Conservation (phyloP, 2,113 vertebrate genomes). For the Entelurus aequoreus region DNA sequence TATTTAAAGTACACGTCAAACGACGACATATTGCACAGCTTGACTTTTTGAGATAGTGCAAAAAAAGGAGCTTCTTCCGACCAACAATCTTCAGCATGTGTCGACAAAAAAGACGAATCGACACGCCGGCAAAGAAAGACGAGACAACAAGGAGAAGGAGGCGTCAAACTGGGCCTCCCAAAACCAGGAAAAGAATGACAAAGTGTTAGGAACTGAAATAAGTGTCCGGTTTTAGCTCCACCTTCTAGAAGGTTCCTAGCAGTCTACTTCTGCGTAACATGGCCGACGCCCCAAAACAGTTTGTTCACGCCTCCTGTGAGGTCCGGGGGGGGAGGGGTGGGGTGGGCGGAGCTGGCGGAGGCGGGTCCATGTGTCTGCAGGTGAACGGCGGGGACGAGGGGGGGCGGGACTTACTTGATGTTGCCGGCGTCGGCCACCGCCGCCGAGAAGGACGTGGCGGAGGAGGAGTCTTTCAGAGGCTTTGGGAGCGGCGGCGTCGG, state of each 20-base stretch:
- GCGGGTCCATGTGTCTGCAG: slow-evolving; percentile 31
- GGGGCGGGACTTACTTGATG: slow-evolving; percentile 96
- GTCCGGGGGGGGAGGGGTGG: slow-evolving; percentile 12
- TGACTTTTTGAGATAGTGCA: slow-evolving; percentile 99
- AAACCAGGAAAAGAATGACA: slow-evolving; percentile 54
- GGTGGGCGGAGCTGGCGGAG: slow-evolving; percentile 9
- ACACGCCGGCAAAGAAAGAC: slow-evolving; percentile 42
- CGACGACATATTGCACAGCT: slow-evolving; percentile 88
- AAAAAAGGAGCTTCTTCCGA: slow-evolving; percentile 75
- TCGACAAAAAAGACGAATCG: slow-evolving; percentile 67
- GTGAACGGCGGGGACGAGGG: slow-evolving; percentile 65
- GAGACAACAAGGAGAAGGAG: slow-evolving; percentile 78
- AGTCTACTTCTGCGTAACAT: slow-evolving; percentile 22
- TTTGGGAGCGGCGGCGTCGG: slow-evolving; percentile 71
- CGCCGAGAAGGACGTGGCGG: slow-evolving; percentile 51
- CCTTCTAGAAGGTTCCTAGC: slow-evolving; percentile 32
- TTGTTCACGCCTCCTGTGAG: slow-evolving; percentile 10
- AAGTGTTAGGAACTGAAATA: slow-evolving; percentile 81
- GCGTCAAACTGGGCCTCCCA: background rate
- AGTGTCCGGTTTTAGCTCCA: slow-evolving; percentile 63
- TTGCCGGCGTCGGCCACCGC: slow-evolving; percentile 80
- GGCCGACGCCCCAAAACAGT: too few relatives aligned
- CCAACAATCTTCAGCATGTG: background rate
- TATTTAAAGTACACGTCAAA: slow-evolving; percentile 99
- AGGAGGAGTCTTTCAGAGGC: slow-evolving; percentile 79